Evolutionary conservation across 1,140 invertebrate genomes (phyloP).

Genomic region (Armadillidium nasatum): DNA sequence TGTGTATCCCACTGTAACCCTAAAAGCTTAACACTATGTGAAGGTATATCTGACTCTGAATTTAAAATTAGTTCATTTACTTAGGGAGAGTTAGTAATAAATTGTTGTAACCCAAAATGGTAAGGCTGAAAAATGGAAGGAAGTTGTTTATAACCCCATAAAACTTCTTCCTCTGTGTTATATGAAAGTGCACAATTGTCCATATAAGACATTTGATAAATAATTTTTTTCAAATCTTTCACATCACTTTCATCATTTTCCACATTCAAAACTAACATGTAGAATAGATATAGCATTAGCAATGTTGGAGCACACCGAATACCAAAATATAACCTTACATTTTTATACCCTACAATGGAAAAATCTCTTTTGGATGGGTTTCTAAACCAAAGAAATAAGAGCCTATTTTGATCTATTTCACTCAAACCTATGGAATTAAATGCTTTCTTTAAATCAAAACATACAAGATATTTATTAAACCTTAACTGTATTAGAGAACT

Average conservation of each 20-base stretch:
- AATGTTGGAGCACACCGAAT: constrained; percentile 13
- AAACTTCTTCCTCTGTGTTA: background rate
- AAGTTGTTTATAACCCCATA: background rate
- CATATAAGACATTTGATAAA: constrained; percentile 4
- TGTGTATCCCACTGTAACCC: background rate
- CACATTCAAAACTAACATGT: background rate
- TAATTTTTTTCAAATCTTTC: background rate
- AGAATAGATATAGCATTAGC: constrained; percentile 5
- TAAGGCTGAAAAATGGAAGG: background rate
- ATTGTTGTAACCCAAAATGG: constrained; percentile 17
- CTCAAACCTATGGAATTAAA: constrained; percentile 4
- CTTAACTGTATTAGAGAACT: background rate
- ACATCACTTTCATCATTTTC: background rate
- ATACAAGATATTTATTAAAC: too few relatives aligned
- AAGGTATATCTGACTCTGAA: background rate
- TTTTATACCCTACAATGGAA: constrained; percentile 9
- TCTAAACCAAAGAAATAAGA: constrained; percentile 23
- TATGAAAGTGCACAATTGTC: background rate
- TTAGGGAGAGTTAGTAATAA: background rate
- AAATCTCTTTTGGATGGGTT: constrained; percentile 1
- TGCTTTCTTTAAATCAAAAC: constrained; percentile 8
- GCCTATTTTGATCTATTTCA: constrained; percentile 13
- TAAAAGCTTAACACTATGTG: background rate
- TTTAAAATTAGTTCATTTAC: background rate
- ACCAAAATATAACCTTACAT: constrained; percentile 16